A percentile compares a stretch with the other conserved stretches of the same genome.
These are phyloP conservation scores for Sycon ciliatum DNA, from an alignment of 37 sponge, comb jelly and placozoan genomes.

Conservation along the genomic window DNA sequence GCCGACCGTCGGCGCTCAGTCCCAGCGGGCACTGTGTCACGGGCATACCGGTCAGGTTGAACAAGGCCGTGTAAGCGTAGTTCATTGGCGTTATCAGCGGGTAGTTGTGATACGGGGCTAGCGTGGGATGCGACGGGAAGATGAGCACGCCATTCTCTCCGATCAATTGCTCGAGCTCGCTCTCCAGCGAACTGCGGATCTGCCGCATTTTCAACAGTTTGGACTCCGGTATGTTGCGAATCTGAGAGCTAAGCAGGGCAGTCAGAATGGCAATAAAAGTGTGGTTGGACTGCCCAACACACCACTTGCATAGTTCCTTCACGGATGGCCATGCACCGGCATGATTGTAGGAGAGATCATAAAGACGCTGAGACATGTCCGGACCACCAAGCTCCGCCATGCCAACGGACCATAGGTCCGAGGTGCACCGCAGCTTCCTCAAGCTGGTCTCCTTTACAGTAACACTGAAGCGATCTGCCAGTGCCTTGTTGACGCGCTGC, in stretches of 20 bases:
- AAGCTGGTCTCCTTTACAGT: neutral
- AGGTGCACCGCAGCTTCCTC: neutral
- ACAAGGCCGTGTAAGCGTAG: slow-evolving; percentile 46
- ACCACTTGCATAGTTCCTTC: slow-evolving; percentile 35
- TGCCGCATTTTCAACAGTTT: slow-evolving; percentile 24
- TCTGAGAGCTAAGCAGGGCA: neutral
- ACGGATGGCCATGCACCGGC: too few species aligned
- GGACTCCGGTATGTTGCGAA: neutral
- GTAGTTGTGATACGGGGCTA: slow-evolving; percentile 38
- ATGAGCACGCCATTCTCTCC: slow-evolving; percentile 43
- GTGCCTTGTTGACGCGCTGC: neutral
- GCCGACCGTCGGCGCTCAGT: slow-evolving; percentile 44
- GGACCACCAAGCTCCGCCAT: slow-evolving; percentile 21
- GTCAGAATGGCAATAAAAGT: slow-evolving; percentile 10
- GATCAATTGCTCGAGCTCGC: slow-evolving; percentile 30
- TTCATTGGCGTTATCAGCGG: slow-evolving; percentile 31
- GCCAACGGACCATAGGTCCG: neutral
- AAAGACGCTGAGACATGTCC: too few species aligned
- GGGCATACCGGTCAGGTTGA: slow-evolving; percentile 50
- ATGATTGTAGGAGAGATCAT: too few species aligned
- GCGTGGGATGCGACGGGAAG: slow-evolving; percentile 47
- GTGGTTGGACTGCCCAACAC: slow-evolving; percentile 14
- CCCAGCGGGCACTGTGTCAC: slow-evolving; percentile 59
- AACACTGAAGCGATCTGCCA: neutral
- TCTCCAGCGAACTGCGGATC: slow-evolving; percentile 27